Percentiles rank a stretch among this genome's conserved stretches.
Conservation (phyloP, 2,888 invertebrate genomes). For the Dinocampus coccinellae region DNA sequence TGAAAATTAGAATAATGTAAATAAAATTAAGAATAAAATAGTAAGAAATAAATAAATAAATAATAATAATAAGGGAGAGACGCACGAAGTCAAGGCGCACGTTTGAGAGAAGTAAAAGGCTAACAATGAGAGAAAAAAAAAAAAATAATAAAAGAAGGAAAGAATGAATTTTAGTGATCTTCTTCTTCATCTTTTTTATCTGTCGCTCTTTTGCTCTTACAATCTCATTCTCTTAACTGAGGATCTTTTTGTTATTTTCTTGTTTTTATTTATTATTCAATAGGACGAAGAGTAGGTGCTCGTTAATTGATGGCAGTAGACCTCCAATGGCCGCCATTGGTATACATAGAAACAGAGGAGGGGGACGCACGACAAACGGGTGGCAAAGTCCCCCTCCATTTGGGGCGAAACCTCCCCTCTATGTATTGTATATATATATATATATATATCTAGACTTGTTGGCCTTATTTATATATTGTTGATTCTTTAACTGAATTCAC, state of each 20-base stretch:
- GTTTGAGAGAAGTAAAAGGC: neutral
- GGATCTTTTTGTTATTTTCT: slow-evolving; percentile 46
- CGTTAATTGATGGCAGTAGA: slow-evolving; percentile 67
- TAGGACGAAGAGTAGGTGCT: slow-evolving; percentile 61
- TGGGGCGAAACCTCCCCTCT: slow-evolving; percentile 28
- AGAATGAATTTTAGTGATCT: slow-evolving; percentile 37
- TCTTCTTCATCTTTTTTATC: slow-evolving; percentile 37
- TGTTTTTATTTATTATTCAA: slow-evolving; percentile 67
- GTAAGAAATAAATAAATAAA: slow-evolving; percentile 36
- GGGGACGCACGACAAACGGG: slow-evolving; percentile 23
- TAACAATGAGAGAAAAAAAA: slow-evolving; percentile 17
- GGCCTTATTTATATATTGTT: slow-evolving; percentile 64
- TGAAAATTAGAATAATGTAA: too few relatives aligned
- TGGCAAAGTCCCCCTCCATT: slow-evolving; percentile 1
- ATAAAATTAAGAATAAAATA: too few relatives aligned
- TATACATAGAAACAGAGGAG: slow-evolving; percentile 17
- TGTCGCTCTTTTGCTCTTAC: slow-evolving; percentile 21
- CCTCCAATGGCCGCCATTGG: slow-evolving; percentile 46
- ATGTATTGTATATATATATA: slow-evolving; percentile 21
- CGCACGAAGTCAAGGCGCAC: slow-evolving; percentile 33
- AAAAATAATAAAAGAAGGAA: slow-evolving; percentile 21
- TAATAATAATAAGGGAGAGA: slow-evolving; percentile 35
- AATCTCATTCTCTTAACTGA: slow-evolving; percentile 34
- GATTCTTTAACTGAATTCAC: slow-evolving; percentile 60
- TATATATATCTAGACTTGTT: slow-evolving; percentile 44